These are phyloP conservation scores for Morinoia aosen DNA, from an alignment of 2,888 invertebrate genomes.

Conservation along the genomic window DNA sequence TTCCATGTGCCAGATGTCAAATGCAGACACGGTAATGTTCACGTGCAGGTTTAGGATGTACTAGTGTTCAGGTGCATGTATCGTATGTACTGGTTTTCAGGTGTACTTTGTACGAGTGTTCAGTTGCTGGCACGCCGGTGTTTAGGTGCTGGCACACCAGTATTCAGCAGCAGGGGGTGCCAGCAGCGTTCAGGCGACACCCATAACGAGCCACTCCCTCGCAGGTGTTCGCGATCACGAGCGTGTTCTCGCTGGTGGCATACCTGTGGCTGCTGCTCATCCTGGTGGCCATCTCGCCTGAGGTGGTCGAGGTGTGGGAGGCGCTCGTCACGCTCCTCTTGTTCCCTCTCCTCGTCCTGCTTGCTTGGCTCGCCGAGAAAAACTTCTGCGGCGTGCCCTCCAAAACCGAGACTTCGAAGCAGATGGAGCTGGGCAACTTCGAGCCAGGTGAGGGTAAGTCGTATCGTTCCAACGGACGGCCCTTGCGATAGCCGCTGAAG, in stretches of 20 bases:
- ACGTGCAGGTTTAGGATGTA: not conserved
- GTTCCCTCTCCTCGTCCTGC: slow-evolving; percentile 75
- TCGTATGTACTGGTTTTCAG: too few relatives aligned
- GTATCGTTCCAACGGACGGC: slow-evolving; percentile 32
- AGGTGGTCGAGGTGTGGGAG: slow-evolving; percentile 76
- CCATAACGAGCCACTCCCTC: not conserved
- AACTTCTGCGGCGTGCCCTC: slow-evolving; percentile 72
- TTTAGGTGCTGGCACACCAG: too few relatives aligned
- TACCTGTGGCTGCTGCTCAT: slow-evolving; percentile 77
- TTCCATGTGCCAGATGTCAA: too few relatives aligned
- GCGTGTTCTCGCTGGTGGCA: slow-evolving; percentile 74
- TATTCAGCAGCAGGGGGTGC: too few relatives aligned
- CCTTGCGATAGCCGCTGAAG: not conserved
- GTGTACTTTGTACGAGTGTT: too few relatives aligned
- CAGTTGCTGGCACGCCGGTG: too few relatives aligned
- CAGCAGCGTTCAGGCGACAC: too few relatives aligned
- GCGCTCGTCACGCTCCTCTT: slow-evolving; percentile 75
- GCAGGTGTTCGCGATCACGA: slow-evolving; percentile 73
- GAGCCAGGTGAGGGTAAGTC: slow-evolving; percentile 71
- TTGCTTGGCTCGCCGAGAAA: slow-evolving; percentile 76
- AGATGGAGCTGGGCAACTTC: slow-evolving; percentile 72
- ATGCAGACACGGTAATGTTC: too few relatives aligned
- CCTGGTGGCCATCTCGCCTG: slow-evolving; percentile 71
- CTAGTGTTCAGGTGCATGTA: not conserved
- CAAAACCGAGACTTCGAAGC: slow-evolving; percentile 70